Evolutionary conservation across 2,888 invertebrate species (phyloP), one percentile per base, ranked within the genome.

Genomic region (Pheosia tremula): DNA sequence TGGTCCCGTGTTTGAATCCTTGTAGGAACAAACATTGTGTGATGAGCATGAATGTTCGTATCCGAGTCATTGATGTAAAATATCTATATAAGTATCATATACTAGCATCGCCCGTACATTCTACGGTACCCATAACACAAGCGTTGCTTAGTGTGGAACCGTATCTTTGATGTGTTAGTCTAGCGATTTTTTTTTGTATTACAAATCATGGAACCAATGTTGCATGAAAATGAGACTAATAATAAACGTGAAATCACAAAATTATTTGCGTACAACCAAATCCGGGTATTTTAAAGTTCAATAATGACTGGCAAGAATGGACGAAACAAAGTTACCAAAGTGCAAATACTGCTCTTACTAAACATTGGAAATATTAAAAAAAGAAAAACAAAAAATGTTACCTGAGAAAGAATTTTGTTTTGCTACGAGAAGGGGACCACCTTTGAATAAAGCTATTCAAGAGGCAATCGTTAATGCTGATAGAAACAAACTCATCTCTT

Each of bases 381-480:
- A n/a, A n/a, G n/a, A 52, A 36, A 0, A 5, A 52, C 4, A 52
- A 52, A 52, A 36, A 52, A 50, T 50, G 24, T 13, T 9, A 24
- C 6, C 50, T 9, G 37, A 10, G 11, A 56, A 0, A 5, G 9
- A 41, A 56, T 56, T 41, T n/a, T 41, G 13, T 3, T 13, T 41
- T 7, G n/a, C 39, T 13, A 38, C 11, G 57, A 61, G 62, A 49
- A 67, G 52, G 3, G 37, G 56, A 56, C 43, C 68, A 72, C 66
- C 66, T 64, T 65, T 69, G 72, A 75, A 90, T 87, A 81, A 77
- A 88, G 87, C 82, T 82, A 84, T 89, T 83, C 71, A 62, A 73
- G 72, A 79, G 72, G 82, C 86, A 86, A 87, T 83, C 11, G n/a
- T 9, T n/a, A 80, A 79, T 78, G 64, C 66, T 68, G 66, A 75